phyloP scores from a whole-genome alignment of 37 sponge, comb jelly and placozoan species.

The Diacarnus erythraeanus region DNA sequence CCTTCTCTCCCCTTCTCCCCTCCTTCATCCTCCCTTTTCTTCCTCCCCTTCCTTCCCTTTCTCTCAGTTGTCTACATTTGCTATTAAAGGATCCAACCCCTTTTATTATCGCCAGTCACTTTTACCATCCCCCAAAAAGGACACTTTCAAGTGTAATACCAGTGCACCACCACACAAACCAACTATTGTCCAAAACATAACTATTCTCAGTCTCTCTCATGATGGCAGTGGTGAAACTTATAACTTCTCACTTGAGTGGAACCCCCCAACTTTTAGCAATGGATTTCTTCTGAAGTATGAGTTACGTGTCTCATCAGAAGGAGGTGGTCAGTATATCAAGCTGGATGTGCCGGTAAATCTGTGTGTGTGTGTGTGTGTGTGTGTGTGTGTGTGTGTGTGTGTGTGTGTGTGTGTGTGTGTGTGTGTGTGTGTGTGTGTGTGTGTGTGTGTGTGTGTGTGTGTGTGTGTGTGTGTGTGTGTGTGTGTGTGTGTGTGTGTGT shows the following conservation, averaged over 20 bases:
- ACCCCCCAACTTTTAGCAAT: constrained; percentile 20
- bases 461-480: too few species aligned
- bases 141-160: neutral
- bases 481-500: too few species aligned
- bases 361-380: too few species aligned
- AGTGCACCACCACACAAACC: constrained; percentile 19
- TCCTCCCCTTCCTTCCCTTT: neutral
- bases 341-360: too few species aligned
- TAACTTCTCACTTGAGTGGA: constrained; percentile 17
- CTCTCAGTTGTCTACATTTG: neutral
- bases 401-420: too few species aligned
- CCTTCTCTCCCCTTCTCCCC: neutral
- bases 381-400: too few species aligned
- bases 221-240: neutral
- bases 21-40: neutral
- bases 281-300: constrained; percentile 14
- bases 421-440: too few species aligned
- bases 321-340: too few species aligned
- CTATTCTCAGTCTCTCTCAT: neutral
- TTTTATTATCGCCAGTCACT: too few species aligned
- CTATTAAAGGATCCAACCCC: too few species aligned
- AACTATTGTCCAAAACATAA: neutral
- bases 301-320: neutral
- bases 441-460: too few species aligned
- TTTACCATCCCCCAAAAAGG: neutral